These are phyloP conservation scores for Anastrepha obliqua DNA, from an alignment of 1,140 invertebrate genomes.

Conservation along the genomic window DNA sequence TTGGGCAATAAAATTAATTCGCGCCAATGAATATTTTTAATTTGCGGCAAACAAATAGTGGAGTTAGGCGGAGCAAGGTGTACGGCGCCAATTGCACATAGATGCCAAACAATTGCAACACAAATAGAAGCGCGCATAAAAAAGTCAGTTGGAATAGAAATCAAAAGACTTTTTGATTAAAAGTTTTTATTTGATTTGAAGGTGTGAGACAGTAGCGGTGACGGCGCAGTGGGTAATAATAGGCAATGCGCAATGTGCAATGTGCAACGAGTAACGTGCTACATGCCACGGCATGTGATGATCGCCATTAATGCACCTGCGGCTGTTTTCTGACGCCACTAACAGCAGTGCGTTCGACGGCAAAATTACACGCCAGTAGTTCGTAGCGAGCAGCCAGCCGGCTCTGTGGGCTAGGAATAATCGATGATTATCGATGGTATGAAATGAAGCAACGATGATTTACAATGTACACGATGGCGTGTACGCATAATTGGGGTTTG, in stretches of 20 bases:
- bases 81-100: not conserved
- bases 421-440: no score
- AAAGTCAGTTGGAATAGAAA: not conserved
- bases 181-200: not conserved
- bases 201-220: slow-evolving; percentile 31
- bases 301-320: slow-evolving; percentile 40
- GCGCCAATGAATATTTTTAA: slow-evolving; percentile 40
- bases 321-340: not conserved
- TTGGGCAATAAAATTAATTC: slow-evolving; percentile 52
- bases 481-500: no score
- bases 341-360: not conserved
- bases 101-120: not conserved
- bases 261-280: not conserved
- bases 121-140: not conserved
- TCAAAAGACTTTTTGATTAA: not conserved
- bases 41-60: not conserved
- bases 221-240: not conserved
- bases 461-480: no score
- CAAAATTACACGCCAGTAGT: not conserved
- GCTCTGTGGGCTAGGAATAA: no score
- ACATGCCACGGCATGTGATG: slow-evolving; percentile 40
- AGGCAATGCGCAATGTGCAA: not conserved
- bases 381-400: not conserved
- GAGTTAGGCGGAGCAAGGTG: not conserved
- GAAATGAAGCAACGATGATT: no score